Evolutionary conservation across 2,797 vertebrate genomes (phyloP), one percentile per base, ranked within the genome.

Genomic region (Lagodon rhomboides): DNA sequence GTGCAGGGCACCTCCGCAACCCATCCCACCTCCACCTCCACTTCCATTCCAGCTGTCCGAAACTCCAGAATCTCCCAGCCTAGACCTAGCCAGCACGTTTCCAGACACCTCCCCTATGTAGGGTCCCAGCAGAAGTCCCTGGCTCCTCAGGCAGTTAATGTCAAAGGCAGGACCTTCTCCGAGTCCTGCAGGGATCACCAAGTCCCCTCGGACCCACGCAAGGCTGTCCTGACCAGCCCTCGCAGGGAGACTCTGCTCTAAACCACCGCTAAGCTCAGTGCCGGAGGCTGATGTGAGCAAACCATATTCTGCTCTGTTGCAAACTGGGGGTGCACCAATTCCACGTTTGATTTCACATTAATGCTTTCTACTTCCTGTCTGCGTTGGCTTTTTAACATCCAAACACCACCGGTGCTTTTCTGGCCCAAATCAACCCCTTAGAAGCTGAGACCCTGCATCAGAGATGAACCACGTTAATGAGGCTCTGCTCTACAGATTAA

Each of bases 161-260:
- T 74, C 80, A 87, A 84, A 61, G 61, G 49, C 65, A 73, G 25
- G 27, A 79, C 75, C 5, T 80, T 92, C 81, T 63, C 92, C 84
- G 86, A 88, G 76, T 86, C 85, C 13, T 91, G 83, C 90, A 88
- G 83, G 86, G 90, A 91, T 69, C 68, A 88, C 34, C 60, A 84
- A 77, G 90, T 83, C 70, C 85, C 73, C 58, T 30, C 77, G 80
- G 90, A 87, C 22, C 91, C 76, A 58, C 65, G 25, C 70, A 90
- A 87, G 74, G 53, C 82, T 55, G 83, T 62, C 22, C 76, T 85
- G 67, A 72, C 68, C 79, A 89, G 83, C 82, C 92, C 92, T 73
- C 89, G 88, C 80, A 94, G 82, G 79, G 94, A 96, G 88, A 96
- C 93, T 62, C 91, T 94, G 64, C 93, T 95, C 9, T 96, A 94